These are phyloP conservation scores for Oncorhynchus gorbuscha DNA, from an alignment of 2,113 vertebrate genomes.

Conservation along the genomic window DNA sequence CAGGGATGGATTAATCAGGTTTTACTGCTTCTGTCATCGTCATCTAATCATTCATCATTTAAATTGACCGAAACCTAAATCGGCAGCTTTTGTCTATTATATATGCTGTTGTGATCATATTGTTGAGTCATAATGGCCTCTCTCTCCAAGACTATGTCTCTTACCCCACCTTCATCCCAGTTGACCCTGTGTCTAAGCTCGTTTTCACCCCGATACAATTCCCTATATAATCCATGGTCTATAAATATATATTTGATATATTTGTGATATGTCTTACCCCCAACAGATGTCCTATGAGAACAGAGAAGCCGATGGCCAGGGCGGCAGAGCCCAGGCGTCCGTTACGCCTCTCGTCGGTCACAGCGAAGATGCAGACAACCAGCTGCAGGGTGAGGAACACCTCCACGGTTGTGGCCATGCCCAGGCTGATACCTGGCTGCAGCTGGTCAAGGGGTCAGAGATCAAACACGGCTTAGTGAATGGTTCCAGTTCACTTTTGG, in stretches of 20 bases:
- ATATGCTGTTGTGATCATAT: no score
- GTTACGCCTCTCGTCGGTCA: slow-evolving; percentile 87
- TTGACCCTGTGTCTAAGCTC: no score
- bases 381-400: slow-evolving; percentile 92
- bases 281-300: slow-evolving; percentile 91
- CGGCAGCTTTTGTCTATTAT: no score
- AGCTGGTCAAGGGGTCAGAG: slow-evolving; percentile 67
- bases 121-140: no score
- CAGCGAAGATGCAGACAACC: slow-evolving; percentile 89
- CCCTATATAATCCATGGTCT: neutral
- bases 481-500: neutral
- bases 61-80: no score
- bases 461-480: neutral
- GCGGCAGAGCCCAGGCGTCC: slow-evolving; percentile 85
- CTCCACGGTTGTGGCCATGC: slow-evolving; percentile 91
- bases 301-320: slow-evolving; percentile 89
- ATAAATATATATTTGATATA: neutral
- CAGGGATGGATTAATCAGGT: no score
- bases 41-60: no score
- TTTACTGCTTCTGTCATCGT: no score
- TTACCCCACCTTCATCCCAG: no score
- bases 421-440: slow-evolving; percentile 86
- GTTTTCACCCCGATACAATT: neutral
- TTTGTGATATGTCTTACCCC: slow-evolving; percentile 78
- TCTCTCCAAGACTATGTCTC: no score